Percentiles rank a stretch among this genome's conserved stretches.
phyloP scores from a whole-genome alignment of 2,113 vertebrate species.

The Microtus ochrogaster region DNA sequence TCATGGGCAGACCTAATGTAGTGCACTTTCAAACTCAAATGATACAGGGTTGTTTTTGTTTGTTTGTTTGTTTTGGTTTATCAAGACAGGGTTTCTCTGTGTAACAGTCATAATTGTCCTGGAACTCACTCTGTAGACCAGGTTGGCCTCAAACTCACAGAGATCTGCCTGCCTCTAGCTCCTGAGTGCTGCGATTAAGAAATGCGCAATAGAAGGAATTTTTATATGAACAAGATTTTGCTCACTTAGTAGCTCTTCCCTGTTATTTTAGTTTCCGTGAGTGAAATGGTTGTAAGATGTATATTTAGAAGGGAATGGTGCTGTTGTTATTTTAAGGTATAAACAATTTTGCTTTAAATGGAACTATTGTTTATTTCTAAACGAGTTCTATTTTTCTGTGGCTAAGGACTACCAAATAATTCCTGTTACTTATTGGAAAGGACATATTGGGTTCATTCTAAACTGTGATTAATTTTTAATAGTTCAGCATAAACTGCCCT shows the following conservation, averaged over 20 bases:
- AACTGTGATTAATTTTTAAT: not conserved
- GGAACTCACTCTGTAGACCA: too few relatives aligned
- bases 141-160: too few relatives aligned
- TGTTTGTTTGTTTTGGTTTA: too few relatives aligned
- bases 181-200: too few relatives aligned
- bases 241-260: not conserved
- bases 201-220: not conserved
- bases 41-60: too few relatives aligned
- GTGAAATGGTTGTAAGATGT: not conserved
- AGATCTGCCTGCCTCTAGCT: too few relatives aligned
- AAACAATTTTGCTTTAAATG: conserved; percentile 14
- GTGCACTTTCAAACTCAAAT: not conserved
- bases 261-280: not conserved
- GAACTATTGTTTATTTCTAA: conserved; percentile 33
- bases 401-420: not conserved
- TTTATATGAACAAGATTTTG: not conserved
- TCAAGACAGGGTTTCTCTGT: too few relatives aligned
- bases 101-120: too few relatives aligned
- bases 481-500: not conserved
- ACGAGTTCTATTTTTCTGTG: conserved; percentile 13
- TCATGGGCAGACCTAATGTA: not conserved
- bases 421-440: not conserved
- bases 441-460: not conserved
- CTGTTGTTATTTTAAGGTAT: not conserved
- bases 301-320: not conserved